Conservation (phyloP, 2,888 invertebrate genomes). For the Leptopilina drosophilae region DNA sequence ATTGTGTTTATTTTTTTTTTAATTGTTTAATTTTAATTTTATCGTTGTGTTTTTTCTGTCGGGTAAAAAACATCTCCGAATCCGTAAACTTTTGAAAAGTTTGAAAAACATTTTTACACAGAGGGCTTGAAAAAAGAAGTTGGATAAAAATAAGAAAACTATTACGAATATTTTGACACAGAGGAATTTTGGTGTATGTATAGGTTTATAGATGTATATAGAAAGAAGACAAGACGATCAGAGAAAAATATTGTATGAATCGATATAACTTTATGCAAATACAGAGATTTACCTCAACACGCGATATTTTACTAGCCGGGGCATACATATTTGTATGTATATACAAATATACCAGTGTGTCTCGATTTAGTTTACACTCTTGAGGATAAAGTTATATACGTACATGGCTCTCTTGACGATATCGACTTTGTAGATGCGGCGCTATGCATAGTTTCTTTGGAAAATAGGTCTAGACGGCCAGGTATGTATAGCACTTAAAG, state of each 20-base stretch:
- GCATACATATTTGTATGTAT: too few species aligned
- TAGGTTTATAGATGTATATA: too few species aligned
- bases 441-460: constrained; percentile 14
- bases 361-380: neutral
- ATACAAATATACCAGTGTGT: neutral
- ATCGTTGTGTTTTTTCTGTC: too few species aligned
- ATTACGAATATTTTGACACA: too few species aligned
- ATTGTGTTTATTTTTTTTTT: too few species aligned
- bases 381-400: neutral
- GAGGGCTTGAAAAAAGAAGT: too few species aligned
- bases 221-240: neutral
- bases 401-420: neutral
- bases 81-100: too few species aligned
- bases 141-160: too few species aligned
- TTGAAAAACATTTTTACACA: too few species aligned
- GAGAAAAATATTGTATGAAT: constrained; percentile 1
- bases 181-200: too few species aligned
- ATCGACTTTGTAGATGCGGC: constrained; percentile 24
- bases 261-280: constrained; percentile 18
- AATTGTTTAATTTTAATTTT: too few species aligned
- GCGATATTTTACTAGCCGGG: neutral
- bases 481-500: neutral
- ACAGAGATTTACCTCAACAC: neutral
- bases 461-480: constrained; percentile 13
- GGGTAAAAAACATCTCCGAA: neutral